Conservation (phyloP, 2,113 vertebrate genomes). For the Alces alces region DNA sequence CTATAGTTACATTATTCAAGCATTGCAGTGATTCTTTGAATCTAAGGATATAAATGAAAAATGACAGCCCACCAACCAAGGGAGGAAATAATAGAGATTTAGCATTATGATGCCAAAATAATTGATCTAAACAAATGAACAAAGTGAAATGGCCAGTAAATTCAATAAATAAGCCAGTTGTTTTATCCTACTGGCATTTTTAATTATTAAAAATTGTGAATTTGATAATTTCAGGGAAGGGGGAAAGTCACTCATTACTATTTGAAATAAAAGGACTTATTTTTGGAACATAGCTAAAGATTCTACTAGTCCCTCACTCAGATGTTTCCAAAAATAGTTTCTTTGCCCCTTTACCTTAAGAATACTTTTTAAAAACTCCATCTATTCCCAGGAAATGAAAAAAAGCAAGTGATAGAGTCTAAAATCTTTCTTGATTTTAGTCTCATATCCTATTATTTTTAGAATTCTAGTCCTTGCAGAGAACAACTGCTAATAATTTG, state of each 20-base stretch:
- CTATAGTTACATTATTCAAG: constrained; percentile 1
- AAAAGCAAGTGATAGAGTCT: not conserved
- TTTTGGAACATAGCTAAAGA: not conserved
- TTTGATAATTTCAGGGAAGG: not conserved
- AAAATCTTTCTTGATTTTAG: not conserved
- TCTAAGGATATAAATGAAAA: constrained; percentile 17
- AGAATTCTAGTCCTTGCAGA: not conserved
- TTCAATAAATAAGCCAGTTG: not conserved
- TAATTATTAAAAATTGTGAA: not conserved
- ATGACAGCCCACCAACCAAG: not conserved
- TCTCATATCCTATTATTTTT: not conserved
- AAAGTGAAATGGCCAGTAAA: not conserved
- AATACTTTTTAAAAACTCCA: not conserved
- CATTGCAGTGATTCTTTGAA: not conserved
- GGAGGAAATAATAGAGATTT: not conserved
- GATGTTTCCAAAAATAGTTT: not conserved
- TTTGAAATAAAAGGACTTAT: not conserved
- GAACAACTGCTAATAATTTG: not conserved
- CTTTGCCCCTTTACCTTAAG: not conserved
- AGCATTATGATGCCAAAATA: not conserved
- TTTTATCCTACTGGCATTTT: not conserved
- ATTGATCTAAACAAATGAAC: constrained; percentile 13
- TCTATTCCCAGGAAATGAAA: not conserved
- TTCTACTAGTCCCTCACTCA: not conserved
- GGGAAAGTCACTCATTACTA: not conserved